Evolutionary conservation across 2,113 vertebrate genomes (phyloP).

Genomic region (Callithrix jacchus): DNA sequence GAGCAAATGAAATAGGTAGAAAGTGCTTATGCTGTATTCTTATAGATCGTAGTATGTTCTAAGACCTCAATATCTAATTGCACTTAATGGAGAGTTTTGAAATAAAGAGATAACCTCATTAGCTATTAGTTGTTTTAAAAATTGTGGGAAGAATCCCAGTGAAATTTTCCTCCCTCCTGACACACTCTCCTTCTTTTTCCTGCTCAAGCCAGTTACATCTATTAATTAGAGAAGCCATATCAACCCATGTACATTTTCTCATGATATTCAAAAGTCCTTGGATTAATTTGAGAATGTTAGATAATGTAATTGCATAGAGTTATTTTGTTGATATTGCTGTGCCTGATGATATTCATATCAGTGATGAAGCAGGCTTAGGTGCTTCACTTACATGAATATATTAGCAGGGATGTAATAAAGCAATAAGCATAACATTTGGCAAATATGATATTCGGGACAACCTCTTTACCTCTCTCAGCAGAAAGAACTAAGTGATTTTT

Average conservation of each 20-base stretch:
- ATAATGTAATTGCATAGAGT: background rate
- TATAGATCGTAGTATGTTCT: background rate
- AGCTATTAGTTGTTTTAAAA: background rate
- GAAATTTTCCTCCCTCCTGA: background rate
- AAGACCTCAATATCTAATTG: background rate
- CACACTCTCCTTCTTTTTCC: background rate
- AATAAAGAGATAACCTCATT: background rate
- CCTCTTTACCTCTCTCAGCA: background rate
- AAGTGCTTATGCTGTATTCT: background rate
- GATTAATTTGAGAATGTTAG: background rate
- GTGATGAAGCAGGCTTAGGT: background rate
- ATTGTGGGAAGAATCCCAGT: background rate
- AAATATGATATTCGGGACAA: background rate
- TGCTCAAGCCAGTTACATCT: background rate
- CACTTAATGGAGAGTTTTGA: background rate
- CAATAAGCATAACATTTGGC: background rate
- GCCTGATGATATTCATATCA: background rate
- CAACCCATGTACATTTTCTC: background rate
- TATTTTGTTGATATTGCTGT: background rate
- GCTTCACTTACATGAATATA: background rate
- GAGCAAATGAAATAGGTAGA: background rate
- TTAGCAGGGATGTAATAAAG: background rate
- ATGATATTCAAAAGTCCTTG: background rate
- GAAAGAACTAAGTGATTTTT: conserved; percentile 36
- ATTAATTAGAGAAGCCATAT: background rate